Evolutionary conservation across 2,888 invertebrate species (phyloP), one percentile per base, ranked within the genome.

Genomic region (Andrena bucephala): DNA sequence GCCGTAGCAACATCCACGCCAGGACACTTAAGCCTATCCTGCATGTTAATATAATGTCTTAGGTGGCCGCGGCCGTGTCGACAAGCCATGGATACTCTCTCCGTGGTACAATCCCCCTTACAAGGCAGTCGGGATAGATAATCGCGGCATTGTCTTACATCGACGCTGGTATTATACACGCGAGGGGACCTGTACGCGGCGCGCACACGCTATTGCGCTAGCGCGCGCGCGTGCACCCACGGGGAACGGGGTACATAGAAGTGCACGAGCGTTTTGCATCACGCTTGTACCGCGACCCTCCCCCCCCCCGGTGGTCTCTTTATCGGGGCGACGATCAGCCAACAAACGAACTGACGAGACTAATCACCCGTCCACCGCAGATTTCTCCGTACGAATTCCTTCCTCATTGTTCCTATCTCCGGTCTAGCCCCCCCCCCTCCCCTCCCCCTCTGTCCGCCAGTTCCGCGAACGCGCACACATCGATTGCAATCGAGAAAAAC

Each of bases 101-200:
- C 50, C 62, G 24, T 50, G 69, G 62, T 65, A 84, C 77, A 48
- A 42, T 75, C 80, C 80, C 70, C 88, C 89, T 89, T 91, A 90
- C 89, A 91, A 89, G 89, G 90, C 84, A 88, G 71, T 80, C 85
- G 24, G 81, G 87, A 90, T 91, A 90, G 92, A 92, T 93, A 92
- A 92, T 92, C 91, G 90, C 67, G 87, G 90, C 88, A 92, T 92
- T 92, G 92, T 92, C 91, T 92, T 90, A 91, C 89, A 89, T 88
- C 86, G 88, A 90, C 87, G 88, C 85, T 87, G 81, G 86, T 76
- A 86, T 87, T 86, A 83, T 88, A 81, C 86, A 52, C 60, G 77
- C 52, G 2, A 13, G 48, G 48, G 31, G 52, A 83, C 70, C 70
- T 59, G 77, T 66, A 77, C 68, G 42, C 13, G 42, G 36, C n/a